Percentiles rank a stretch among this genome's conserved stretches.
These are phyloP conservation scores for Phenacoccus solenopsis DNA, from an alignment of 1,140 invertebrate genomes.

Conservation along the genomic window DNA sequence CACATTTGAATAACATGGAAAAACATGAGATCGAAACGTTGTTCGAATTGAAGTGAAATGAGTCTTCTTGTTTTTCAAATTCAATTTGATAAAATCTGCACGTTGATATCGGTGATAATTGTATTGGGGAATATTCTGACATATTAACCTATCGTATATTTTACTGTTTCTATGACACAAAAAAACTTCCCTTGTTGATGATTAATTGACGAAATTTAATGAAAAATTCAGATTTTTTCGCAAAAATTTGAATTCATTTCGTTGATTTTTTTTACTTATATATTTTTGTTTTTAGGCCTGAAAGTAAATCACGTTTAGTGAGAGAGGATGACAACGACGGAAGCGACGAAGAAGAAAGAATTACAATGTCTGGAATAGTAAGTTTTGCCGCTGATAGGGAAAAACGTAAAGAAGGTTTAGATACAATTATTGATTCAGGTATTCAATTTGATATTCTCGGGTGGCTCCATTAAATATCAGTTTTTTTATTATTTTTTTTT, in stretches of 20 bases:
- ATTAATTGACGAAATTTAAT: too few relatives aligned
- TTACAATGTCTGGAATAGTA: conserved; percentile 63
- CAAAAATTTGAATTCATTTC: not conserved
- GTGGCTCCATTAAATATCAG: conserved; percentile 17
- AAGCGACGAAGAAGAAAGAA: conserved; percentile 59
- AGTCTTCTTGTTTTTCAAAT: too few relatives aligned
- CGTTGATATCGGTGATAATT: too few relatives aligned
- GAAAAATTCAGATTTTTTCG: not conserved
- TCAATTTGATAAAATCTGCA: too few relatives aligned
- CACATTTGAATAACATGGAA: too few relatives aligned
- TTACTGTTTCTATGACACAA: too few relatives aligned
- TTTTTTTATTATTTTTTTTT: conserved; percentile 15
- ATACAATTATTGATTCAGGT: conserved; percentile 15
- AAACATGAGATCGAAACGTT: too few relatives aligned
- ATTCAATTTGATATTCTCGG: conserved; percentile 11
- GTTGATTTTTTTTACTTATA: not conserved
- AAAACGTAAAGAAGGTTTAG: conserved; percentile 36
- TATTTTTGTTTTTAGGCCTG: not conserved
- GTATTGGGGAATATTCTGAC: too few relatives aligned
- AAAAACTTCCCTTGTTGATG: too few relatives aligned
- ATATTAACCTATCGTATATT: too few relatives aligned
- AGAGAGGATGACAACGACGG: conserved; percentile 81
- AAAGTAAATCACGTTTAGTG: conserved; percentile 40
- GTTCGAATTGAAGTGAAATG: too few relatives aligned
- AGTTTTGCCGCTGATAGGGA: conserved; percentile 57